These are phyloP conservation scores for Pseudachorutes palmiensis DNA, from an alignment of 1,140 invertebrate genomes.

Conservation along the genomic window DNA sequence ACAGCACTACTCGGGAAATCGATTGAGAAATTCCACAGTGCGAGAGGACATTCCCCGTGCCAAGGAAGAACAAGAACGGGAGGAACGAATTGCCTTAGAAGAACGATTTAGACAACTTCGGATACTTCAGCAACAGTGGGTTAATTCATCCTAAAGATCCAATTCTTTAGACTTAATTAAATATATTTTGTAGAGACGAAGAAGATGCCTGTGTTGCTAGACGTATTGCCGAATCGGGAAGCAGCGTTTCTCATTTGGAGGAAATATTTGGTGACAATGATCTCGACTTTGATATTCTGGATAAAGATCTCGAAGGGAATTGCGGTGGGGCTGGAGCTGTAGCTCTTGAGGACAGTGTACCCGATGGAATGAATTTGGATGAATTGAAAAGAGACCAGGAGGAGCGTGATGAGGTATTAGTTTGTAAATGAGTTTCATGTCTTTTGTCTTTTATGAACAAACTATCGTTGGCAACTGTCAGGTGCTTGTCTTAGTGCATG, in stretches of 20 bases:
- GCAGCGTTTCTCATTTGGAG: background rate
- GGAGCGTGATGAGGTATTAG: conserved; percentile 22
- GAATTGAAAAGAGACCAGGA: conserved; percentile 20
- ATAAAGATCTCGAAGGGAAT: background rate
- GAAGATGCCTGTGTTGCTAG: conserved; percentile 30
- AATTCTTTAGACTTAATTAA: background rate
- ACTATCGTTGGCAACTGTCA: conserved; percentile 18
- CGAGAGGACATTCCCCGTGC: conserved; percentile 80
- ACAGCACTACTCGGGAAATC: conserved; percentile 75
- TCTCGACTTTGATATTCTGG: conserved; percentile 17
- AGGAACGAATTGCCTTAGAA: conserved; percentile 56
- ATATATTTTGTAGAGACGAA: conserved; percentile 24
- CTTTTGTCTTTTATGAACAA: background rate
- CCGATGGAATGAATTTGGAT: background rate
- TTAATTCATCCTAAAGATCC: conserved; percentile 22
- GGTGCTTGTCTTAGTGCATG: conserved; percentile 42
- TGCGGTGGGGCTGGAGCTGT: background rate
- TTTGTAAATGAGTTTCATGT: background rate
- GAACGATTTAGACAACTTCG: conserved; percentile 54
- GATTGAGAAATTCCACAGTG: conserved; percentile 74
- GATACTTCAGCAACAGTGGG: conserved; percentile 56
- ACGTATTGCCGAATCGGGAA: conserved; percentile 7
- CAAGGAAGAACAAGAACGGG: conserved; percentile 67
- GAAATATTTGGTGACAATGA: background rate
- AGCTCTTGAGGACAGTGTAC: background rate